Evolutionary conservation across 2,888 invertebrate genomes (phyloP), one percentile per base, ranked within the genome.

Genomic region (Andrena trimmerana): DNA sequence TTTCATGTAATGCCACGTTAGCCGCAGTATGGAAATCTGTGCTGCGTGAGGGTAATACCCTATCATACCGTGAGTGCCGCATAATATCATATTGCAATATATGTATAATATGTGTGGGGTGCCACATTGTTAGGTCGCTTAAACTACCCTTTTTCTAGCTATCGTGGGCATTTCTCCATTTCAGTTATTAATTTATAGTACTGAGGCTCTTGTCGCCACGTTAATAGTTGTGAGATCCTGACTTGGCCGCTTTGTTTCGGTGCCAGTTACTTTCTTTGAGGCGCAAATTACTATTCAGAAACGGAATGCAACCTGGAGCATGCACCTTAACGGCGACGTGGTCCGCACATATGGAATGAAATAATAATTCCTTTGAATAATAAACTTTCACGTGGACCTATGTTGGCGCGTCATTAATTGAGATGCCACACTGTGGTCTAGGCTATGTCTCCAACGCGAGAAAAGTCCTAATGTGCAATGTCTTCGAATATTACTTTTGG

Each of bases 1-100:
- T 93, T 93, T 91, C 90, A 88, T 90, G 90, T 93, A 92, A 93
- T 93, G 91, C 91, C 90, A 92, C 90, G 92, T 91, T 93, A 85
- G 87, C 91, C 86, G 92, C 91, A 92, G 92, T 93, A 93, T 93
- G 93, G 92, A 94, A 94, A 93, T 94, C 92, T 89, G 91, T 57
- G 89, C 93, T 94, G 92, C 93, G 93, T 93, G 93, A 93, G 92
- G 93, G 93, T 94, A 93, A 93, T 93, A 94, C 92, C 93, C 93
- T 93, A 92, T 93, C 93, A 92, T 92, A 92, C 90, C 86, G 86
- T 89, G 89, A 91, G 91, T 92, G 90, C 91, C 90, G 93, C 93
- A 93, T 93, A 93, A 93, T 93, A 91, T 93, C 92, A 93, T 93
- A 93, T 93, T 90, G 92, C 92, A 90, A 93, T 93, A 92, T 89